These are phyloP conservation scores for Arbacia lixula DNA, from an alignment of 53 echinoderm and acorn worm species.

Conservation along the genomic window DNA sequence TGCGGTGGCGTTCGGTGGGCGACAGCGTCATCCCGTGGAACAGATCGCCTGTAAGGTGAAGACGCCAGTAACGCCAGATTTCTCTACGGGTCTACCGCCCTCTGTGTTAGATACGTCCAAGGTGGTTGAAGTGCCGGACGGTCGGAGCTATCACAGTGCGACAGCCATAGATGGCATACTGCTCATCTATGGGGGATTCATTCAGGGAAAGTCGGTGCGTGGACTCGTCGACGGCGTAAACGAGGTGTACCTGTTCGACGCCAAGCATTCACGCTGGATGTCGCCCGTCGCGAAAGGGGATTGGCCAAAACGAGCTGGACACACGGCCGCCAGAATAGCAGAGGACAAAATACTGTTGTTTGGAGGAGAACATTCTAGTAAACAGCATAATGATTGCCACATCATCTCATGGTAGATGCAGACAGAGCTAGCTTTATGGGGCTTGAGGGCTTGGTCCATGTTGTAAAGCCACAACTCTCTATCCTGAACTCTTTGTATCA, in stretches of 20 bases:
- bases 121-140: conserved; percentile 55
- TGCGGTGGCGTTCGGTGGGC: conserved; percentile 62
- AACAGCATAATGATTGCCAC: conserved; percentile 64
- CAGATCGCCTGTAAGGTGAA: conserved; percentile 66
- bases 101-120: conserved; percentile 42
- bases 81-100: conserved; percentile 31
- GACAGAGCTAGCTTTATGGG: no score
- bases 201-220: conserved; percentile 73
- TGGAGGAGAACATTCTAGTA: conserved; percentile 74
- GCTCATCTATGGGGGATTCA: conserved; percentile 70
- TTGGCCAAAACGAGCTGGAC: conserved; percentile 71
- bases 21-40: conserved; percentile 65
- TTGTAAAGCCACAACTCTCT: no score
- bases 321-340: conserved; percentile 57
- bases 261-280: conserved; percentile 44
- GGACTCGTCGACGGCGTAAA: conserved; percentile 65
- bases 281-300: conserved; percentile 59
- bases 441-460: no score
- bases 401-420: conserved; percentile 57
- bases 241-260: conserved; percentile 64
- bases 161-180: conserved; percentile 34
- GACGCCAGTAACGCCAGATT: conserved; percentile 17
- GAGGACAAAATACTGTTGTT: conserved; percentile 58
- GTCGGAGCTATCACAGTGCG: conserved; percentile 68
- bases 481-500: no score